These are phyloP conservation scores for Actenoides lindsayi DNA, from an alignment of 2,113 vertebrate species.

Conservation along the genomic window DNA sequence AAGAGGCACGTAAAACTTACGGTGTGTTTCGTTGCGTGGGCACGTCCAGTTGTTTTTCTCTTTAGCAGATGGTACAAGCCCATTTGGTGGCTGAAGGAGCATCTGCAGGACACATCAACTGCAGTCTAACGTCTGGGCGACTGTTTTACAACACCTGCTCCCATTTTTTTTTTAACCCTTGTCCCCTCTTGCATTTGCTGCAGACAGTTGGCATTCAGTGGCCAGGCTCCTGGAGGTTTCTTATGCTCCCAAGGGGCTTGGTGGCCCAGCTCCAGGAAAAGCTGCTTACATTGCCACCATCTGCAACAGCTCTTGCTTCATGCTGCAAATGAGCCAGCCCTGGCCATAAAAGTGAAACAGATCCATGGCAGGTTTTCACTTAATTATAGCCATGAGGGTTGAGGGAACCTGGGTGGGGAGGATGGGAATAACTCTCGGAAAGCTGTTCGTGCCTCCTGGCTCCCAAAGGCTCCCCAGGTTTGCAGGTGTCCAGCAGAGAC, in stretches of 20 bases:
- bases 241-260: neutral
- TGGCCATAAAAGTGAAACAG: neutral
- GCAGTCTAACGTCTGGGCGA: neutral
- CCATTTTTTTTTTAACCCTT: neutral
- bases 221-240: neutral
- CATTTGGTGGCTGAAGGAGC: neutral
- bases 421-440: neutral
- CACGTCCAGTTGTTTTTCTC: neutral
- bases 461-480: neutral
- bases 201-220: neutral
- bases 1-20: neutral
- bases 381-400: neutral
- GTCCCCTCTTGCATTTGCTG: neutral
- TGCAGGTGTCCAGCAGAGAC: neutral
- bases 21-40: neutral
- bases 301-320: neutral
- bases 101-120: neutral
- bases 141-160: neutral
- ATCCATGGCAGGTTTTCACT: neutral
- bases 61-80: neutral
- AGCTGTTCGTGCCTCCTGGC: neutral
- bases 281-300: neutral
- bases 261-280: neutral
- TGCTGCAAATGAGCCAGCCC: neutral
- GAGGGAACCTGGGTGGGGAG: neutral